Evolutionary conservation across 2,797 vertebrate genomes (phyloP), one percentile per base, ranked within the genome.

Genomic region (Notolepis coatsorum): DNA sequence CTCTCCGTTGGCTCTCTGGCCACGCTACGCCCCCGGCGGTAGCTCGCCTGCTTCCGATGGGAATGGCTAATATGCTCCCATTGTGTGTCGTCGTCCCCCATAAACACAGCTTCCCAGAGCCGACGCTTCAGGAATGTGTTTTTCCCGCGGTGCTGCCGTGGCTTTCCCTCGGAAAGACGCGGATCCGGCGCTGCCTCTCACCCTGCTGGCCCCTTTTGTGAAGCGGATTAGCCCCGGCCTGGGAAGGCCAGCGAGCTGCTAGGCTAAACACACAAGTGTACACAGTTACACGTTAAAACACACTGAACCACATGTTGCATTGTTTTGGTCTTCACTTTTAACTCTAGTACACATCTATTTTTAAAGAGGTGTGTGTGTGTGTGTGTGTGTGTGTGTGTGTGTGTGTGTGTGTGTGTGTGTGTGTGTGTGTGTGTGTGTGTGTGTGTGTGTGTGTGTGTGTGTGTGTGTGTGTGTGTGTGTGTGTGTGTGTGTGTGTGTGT

Each of bases 71-170:
- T 50, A 41, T 45, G 54, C 53, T n/a, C 43, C 64, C 65, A 78
- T 82, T 85, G 83, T 86, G n/a, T n/a, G n/a, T n/a, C n/a, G n/a
- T n/a, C n/a, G n/a, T 79, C 54, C 57, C 60, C 42, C 47, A 24
- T 71, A 80, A 82, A 85, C 76, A 82, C 50, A 35, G 12, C 57
- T 71, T 81, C 81, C 67, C 68, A 43, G n/a, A 43, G 39, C 31
- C 1, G 33, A 43, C 61, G 31, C 65, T 49, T 71, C 48, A 81
- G 66, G 70, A 77, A 76, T 65, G 71, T 71, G 68, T 67, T 77
- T 61, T 73, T 66, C 56, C 60, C 5, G 18, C 23, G 33, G 31
- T 12, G 10, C 2, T 23, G 15, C 38, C 46, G 24, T 41, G 62
- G 71, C 72, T 68, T 74, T 78, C 71, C 66, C 66, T 73, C n/a